phyloP scores from a whole-genome alignment of 2,888 invertebrate species.

The Polydrusus cervinus region DNA sequence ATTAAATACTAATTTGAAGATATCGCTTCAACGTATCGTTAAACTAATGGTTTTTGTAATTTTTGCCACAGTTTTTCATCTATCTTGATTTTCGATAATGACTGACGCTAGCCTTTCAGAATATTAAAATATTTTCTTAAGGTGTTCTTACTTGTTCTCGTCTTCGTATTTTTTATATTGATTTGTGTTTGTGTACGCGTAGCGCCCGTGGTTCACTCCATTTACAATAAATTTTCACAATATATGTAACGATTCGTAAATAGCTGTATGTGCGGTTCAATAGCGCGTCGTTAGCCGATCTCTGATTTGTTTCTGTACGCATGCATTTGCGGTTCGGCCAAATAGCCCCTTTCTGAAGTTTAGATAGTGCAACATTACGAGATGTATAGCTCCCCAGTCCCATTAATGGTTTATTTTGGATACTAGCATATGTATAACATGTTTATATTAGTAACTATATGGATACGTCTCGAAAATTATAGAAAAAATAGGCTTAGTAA shows the following conservation, averaged over 20 bases:
- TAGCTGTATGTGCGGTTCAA: slow-evolving; percentile 49
- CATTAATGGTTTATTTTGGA: neutral
- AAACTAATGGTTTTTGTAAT: slow-evolving; percentile 58
- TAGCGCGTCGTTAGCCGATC: slow-evolving; percentile 49
- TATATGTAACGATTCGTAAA: slow-evolving; percentile 53
- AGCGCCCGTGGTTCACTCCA: too few relatives aligned
- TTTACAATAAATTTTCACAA: slow-evolving; percentile 54
- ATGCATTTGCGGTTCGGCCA: slow-evolving; percentile 56
- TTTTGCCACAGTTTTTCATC: slow-evolving; percentile 64
- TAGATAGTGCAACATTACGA: neutral
- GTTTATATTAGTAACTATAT: neutral
- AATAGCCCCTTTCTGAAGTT: slow-evolving; percentile 55
- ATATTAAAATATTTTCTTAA: slow-evolving; percentile 58
- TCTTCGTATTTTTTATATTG: too few relatives aligned
- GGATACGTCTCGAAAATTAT: too few relatives aligned
- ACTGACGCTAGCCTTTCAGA: slow-evolving; percentile 56
- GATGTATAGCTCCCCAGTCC: neutral
- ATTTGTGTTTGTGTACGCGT: too few relatives aligned
- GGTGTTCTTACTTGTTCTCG: too few relatives aligned
- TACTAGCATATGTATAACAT: too few relatives aligned
- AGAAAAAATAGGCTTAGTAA: too few relatives aligned
- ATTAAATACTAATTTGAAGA: slow-evolving; percentile 50
- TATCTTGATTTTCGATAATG: slow-evolving; percentile 65
- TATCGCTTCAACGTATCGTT: slow-evolving; percentile 53
- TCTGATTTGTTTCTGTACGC: slow-evolving; percentile 59